These are phyloP conservation scores for Schizaphis graminum DNA, from an alignment of 2,888 invertebrate species.

Conservation along the genomic window DNA sequence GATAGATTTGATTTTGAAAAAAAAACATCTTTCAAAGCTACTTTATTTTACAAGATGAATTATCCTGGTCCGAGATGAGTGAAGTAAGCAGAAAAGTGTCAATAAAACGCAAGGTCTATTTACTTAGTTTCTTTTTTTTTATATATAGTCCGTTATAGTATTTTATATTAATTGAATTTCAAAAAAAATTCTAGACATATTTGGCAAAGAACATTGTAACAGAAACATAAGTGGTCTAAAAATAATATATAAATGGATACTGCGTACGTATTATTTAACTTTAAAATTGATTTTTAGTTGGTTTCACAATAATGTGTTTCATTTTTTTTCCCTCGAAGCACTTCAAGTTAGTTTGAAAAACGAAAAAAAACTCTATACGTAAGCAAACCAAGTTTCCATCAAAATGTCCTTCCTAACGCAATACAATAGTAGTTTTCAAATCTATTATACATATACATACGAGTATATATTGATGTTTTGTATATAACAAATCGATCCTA, in stretches of 20 bases:
- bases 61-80: neutral
- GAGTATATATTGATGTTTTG: neutral
- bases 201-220: neutral
- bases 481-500: neutral
- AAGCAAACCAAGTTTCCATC: neutral
- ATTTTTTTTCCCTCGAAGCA: neutral
- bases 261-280: neutral
- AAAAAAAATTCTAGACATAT: neutral
- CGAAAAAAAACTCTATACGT: neutral
- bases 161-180: neutral
- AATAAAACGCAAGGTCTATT: neutral
- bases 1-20: neutral
- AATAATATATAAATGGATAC: neutral
- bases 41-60: neutral
- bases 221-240: neutral
- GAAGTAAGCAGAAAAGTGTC: neutral
- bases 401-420: neutral
- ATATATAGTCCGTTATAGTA: neutral
- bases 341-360: neutral
- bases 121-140: neutral
- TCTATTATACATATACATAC: neutral
- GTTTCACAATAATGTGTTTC: conserved; percentile 1
- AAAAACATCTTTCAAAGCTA: neutral
- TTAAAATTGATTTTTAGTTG: neutral
- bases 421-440: neutral